A percentile compares a stretch with the other conserved stretches of the same genome.
phyloP scores from a whole-genome alignment of 37 sponge, comb jelly and placozoan genomes.

The Hexactinellida sp. region DNA sequence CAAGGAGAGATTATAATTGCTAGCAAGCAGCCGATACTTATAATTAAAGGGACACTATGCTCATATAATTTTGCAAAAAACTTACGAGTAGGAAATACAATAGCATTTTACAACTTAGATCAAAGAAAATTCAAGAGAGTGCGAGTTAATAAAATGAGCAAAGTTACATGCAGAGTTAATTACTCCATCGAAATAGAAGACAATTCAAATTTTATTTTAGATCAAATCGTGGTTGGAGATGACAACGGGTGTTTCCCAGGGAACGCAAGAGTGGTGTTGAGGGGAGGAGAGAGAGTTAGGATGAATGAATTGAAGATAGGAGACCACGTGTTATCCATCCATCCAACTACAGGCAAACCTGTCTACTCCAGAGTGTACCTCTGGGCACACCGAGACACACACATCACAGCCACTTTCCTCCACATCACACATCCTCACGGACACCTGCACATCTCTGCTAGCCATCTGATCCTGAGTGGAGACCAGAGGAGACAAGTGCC shows the following conservation, averaged over 20 bases:
- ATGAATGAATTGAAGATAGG: constrained; percentile 14
- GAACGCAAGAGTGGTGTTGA: background rate
- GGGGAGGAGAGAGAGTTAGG: background rate
- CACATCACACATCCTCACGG: constrained; percentile 19
- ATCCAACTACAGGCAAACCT: constrained; percentile 7
- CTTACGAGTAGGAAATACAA: background rate
- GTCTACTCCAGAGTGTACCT: constrained; percentile 8
- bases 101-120: background rate
- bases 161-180: background rate
- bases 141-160: background rate
- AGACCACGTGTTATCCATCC: constrained; percentile 8
- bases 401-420: constrained; percentile 15
- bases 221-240: background rate
- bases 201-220: background rate
- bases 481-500: background rate
- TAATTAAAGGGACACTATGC: too few species aligned
- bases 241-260: background rate
- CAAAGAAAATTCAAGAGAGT: background rate
- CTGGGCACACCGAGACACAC: constrained; percentile 13
- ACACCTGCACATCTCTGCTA: constrained; percentile 15
- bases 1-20: too few species aligned
- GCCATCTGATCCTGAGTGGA: constrained; percentile 8
- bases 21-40: too few species aligned
- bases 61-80: background rate
- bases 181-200: background rate